Conservation (phyloP, 2,113 vertebrate species). For the Eupsittula cactorum region DNA sequence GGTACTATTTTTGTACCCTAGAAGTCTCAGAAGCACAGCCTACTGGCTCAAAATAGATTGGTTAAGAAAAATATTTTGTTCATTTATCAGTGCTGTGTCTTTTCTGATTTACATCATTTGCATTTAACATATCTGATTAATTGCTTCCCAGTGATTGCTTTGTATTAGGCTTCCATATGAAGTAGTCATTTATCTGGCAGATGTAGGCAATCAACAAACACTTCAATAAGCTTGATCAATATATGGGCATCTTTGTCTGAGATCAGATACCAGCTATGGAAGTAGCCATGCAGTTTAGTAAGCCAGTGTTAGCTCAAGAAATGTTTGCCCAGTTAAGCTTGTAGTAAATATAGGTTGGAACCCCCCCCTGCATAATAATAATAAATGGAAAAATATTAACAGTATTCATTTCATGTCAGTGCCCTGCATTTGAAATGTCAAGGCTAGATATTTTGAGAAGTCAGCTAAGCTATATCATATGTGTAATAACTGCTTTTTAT, state of each 20-base stretch:
- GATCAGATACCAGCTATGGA: not conserved
- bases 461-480: not conserved
- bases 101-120: not conserved
- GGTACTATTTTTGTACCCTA: not conserved
- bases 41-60: not conserved
- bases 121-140: not conserved
- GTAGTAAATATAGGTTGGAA: not conserved
- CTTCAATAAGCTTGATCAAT: not conserved
- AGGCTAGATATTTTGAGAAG: not conserved
- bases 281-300: not conserved
- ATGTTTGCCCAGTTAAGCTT: not conserved
- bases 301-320: not conserved
- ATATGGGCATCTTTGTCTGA: not conserved
- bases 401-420: not conserved
- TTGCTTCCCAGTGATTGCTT: not conserved
- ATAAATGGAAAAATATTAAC: not conserved
- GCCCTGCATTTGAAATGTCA: not conserved
- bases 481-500: not conserved
- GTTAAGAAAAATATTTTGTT: not conserved
- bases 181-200: not conserved
- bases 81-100: not conserved
- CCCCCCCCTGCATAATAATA: accelerated
- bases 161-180: not conserved
- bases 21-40: not conserved
- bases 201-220: not conserved